phyloP scores from a whole-genome alignment of 2,113 vertebrate species.

The Stigmatopora nigra region DNA sequence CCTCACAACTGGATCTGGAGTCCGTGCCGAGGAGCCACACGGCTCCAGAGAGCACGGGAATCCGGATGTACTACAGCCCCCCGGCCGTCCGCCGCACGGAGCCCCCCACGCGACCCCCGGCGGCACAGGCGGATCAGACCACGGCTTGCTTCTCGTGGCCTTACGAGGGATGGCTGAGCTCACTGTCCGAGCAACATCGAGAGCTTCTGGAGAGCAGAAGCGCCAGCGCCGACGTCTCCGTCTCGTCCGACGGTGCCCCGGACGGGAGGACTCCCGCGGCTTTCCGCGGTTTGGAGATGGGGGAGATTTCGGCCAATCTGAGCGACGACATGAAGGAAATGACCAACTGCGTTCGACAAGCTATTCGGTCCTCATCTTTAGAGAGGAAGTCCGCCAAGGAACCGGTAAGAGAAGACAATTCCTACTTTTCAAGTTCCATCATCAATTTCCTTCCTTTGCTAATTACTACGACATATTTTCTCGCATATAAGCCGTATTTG shows the following conservation, averaged over 20 bases:
- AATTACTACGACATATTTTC: too few species aligned
- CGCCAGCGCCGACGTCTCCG: constrained; percentile 27
- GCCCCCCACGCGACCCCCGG: constrained; percentile 29
- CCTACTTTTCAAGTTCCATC: too few species aligned
- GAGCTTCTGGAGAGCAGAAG: constrained; percentile 77
- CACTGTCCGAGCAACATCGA: constrained; percentile 83
- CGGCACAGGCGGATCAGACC: constrained; percentile 22
- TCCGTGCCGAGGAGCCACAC: constrained; percentile 90
- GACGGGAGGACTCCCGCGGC: constrained; percentile 60
- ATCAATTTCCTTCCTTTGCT: too few species aligned
- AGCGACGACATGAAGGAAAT: constrained; percentile 99
- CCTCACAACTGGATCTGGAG: constrained; percentile 68
- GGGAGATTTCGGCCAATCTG: constrained; percentile 86
- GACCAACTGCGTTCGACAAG: constrained; percentile 94
- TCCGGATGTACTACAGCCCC: constrained; percentile 95
- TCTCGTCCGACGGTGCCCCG: constrained; percentile 23
- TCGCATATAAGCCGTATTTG: too few species aligned
- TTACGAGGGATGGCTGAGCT: constrained; percentile 88
- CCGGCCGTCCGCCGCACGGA: constrained; percentile 76
- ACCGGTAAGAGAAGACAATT: constrained; percentile 67
- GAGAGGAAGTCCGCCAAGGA: constrained; percentile 91
- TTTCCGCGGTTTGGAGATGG: constrained; percentile 76
- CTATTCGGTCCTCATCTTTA: constrained; percentile 90
- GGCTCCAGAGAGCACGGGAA: constrained; percentile 88
- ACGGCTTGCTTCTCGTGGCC: constrained; percentile 45